These are phyloP conservation scores for Mobula hypostoma DNA, from an alignment of 2,113 vertebrate species.

Conservation along the genomic window DNA sequence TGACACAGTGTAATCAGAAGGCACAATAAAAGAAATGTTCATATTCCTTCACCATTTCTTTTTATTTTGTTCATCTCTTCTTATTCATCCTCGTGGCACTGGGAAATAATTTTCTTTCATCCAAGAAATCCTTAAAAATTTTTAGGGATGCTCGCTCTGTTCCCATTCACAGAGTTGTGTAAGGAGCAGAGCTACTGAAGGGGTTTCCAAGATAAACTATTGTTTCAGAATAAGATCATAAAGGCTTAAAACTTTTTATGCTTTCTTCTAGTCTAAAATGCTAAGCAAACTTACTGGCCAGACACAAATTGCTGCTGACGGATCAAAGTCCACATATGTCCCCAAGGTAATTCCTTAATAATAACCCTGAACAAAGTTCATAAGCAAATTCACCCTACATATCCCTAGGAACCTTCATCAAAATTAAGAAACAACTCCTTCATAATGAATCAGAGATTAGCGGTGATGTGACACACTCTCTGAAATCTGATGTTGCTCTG, in stretches of 20 bases:
- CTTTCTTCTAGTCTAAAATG: too few relatives aligned
- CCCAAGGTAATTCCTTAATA: conserved; percentile 8
- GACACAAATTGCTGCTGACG: background rate
- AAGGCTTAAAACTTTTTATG: background rate
- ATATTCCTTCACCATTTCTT: too few relatives aligned
- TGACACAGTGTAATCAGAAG: too few relatives aligned
- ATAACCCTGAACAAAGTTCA: background rate
- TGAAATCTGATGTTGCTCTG: background rate
- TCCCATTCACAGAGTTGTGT: background rate
- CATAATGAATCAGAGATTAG: background rate
- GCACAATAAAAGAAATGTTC: too few relatives aligned
- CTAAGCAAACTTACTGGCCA: background rate
- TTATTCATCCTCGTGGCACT: too few relatives aligned
- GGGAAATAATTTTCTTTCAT: background rate
- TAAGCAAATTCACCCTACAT: background rate
- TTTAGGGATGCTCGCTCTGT: background rate
- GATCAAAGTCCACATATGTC: background rate
- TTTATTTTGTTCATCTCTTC: too few relatives aligned
- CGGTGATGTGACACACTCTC: background rate
- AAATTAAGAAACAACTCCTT: background rate
- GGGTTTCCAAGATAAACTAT: background rate
- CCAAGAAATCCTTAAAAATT: background rate
- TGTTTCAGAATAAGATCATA: background rate
- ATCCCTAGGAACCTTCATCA: background rate
- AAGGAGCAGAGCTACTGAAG: background rate